A percentile compares a stretch with the other conserved stretches of the same genome.
These are phyloP conservation scores for Enteromius unitaeniatus DNA, from an alignment of 2,797 vertebrate genomes.

Conservation along the genomic window DNA sequence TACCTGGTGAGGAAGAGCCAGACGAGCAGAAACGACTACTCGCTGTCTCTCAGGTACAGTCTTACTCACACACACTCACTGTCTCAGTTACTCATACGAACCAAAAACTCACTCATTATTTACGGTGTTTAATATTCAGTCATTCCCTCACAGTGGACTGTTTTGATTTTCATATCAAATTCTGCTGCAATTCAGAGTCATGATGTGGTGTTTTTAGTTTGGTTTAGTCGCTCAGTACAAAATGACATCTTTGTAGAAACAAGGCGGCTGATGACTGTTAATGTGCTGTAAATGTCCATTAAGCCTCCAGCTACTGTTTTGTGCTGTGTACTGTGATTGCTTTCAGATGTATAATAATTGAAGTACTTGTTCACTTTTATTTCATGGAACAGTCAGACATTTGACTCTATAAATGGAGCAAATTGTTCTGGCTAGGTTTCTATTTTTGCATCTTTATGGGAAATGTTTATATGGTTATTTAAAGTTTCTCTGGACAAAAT, in stretches of 20 bases:
- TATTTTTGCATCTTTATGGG: not conserved
- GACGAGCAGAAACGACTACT: slow-evolving; percentile 87
- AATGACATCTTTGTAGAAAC: not conserved
- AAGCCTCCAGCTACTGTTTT: not conserved
- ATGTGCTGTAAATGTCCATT: not conserved
- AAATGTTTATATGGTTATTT: not conserved
- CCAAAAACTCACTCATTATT: not conserved
- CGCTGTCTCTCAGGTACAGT: slow-evolving; percentile 89
- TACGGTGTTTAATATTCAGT: not conserved
- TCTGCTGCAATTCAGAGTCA: not conserved
- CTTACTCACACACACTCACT: not conserved
- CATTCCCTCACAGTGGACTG: not conserved
- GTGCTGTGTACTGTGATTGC: not conserved
- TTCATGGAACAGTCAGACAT: too few species aligned
- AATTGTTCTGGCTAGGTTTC: not conserved
- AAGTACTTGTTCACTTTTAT: not conserved
- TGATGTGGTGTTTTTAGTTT: not conserved
- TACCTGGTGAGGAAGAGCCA: slow-evolving; percentile 95
- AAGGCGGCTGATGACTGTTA: not conserved
- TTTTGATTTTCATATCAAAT: not conserved
- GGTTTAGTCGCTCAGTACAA: not conserved
- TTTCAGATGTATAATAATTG: not conserved
- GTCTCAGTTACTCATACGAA: not conserved
- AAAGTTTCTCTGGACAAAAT: not conserved
- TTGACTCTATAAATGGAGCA: slow-evolving; percentile 1